Base-by-base conservation (phyloP, 2,113 vertebrate genomes). In the Daboia siamensis region DNA sequence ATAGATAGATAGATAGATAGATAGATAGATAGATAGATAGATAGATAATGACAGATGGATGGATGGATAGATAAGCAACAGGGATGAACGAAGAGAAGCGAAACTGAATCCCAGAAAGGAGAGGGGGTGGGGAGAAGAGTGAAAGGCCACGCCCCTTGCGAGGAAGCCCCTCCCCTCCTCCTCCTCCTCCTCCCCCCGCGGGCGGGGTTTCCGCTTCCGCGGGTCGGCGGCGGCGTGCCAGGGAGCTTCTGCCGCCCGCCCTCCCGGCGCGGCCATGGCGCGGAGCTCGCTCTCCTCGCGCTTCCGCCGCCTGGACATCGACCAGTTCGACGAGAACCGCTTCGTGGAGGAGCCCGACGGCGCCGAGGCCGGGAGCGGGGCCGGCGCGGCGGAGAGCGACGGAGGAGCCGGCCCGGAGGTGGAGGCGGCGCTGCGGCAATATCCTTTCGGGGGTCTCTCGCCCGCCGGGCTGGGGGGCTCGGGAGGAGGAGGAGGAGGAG, bases 291-390 rank as follows among this genome's bases (percentile, higher is more conserved):
- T 98, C 91, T 98, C 98, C 21, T 98, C 98, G 52, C 98, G 98
- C 55, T 98, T 98, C 95, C 98, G 98, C 90, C 98, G 97, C 95
- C 97, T 98, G 95, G 98, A 98, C 95, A 98, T 98, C 93, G 98
- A 98, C 93, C 98, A 98, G 95, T 98, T 98, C 96, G 98, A 98
- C 94, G 98, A 98, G 96, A 98, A 98, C 95, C 98, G 98, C 93
- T 98, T 98, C 94, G 98, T 98, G 94, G 98, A 98, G 94, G 98
- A 98, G 93, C 98, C 98, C 91, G 98, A 98, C 96, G 98, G 98
- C 93, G 97, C 97, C 88, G 97, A 90, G 4, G 74, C 74, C 44
- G 92, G 88, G 23, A 54, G 55, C 48, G 92, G 54, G 20, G 88
- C 74, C 20, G 74, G 88, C 2, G 55, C 55, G 29, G 88, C 97